Conservation (phyloP, 1,140 invertebrate genomes). For the Medauroidea extradentata region DNA sequence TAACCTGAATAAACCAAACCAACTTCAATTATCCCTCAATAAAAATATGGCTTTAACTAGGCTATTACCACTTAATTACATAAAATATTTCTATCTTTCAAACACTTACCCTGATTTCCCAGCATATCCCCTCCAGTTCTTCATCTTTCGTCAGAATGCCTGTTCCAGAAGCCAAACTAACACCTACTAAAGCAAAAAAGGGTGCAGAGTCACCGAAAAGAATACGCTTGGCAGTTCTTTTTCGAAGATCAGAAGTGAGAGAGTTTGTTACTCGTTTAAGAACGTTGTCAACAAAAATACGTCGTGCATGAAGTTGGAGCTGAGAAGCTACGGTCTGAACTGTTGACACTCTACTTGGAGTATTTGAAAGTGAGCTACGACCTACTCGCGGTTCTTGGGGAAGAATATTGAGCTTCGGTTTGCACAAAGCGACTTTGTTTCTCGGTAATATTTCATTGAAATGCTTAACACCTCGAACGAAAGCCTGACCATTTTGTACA, state of each 20-base stretch:
- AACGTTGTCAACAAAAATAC: slow-evolving; percentile 63
- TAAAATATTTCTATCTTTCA: too few species aligned
- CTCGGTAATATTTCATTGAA: too few species aligned
- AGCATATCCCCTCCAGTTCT: slow-evolving; percentile 71
- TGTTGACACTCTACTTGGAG: neutral
- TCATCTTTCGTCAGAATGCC: slow-evolving; percentile 75
- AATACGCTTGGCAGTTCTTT: slow-evolving; percentile 55
- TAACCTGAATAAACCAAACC: too few species aligned
- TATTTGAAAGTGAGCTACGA: neutral
- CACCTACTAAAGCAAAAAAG: slow-evolving; percentile 70
- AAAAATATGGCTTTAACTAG: too few species aligned
- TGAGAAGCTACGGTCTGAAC: slow-evolving; percentile 31
- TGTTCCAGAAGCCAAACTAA: slow-evolving; percentile 65
- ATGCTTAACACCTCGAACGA: slow-evolving; percentile 16
- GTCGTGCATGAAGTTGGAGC: slow-evolving; percentile 55
- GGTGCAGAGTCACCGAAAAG: slow-evolving; percentile 66
- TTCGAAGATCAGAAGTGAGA: slow-evolving; percentile 56
- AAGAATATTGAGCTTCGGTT: slow-evolving; percentile 16
- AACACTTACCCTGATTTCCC: slow-evolving; percentile 63
- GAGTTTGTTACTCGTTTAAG: slow-evolving; percentile 62
- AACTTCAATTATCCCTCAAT: too few species aligned
- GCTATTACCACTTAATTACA: too few species aligned
- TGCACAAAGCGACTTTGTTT: neutral
- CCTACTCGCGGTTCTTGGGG: slow-evolving; percentile 16
- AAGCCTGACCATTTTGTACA: slow-evolving; percentile 50